These are phyloP conservation scores for Drepana arcuata DNA, from an alignment of 1,140 invertebrate species.

Conservation along the genomic window DNA sequence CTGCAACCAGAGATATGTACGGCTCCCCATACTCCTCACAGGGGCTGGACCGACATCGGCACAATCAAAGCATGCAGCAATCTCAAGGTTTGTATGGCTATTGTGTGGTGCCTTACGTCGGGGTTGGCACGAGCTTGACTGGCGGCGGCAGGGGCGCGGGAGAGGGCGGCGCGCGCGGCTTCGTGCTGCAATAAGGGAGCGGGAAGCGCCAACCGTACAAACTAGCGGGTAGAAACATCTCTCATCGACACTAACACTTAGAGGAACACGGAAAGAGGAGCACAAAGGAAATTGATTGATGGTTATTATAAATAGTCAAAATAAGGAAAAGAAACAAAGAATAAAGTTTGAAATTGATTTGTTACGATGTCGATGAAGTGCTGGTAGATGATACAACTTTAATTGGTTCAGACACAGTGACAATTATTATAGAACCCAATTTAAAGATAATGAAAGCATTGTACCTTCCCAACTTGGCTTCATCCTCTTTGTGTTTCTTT, in stretches of 20 bases:
- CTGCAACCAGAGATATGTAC: neutral
- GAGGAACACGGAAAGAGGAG: constrained; percentile 18
- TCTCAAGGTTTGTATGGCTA: constrained; percentile 22
- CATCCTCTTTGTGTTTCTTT: constrained; percentile 82
- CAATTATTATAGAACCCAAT: too few relatives aligned
- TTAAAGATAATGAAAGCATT: constrained; percentile 13
- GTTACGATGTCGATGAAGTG: constrained; percentile 42
- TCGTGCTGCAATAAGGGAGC: constrained; percentile 92
- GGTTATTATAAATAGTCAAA: constrained; percentile 10
- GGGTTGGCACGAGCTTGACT: constrained; percentile 79
- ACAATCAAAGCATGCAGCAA: constrained; percentile 65
- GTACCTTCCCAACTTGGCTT: constrained; percentile 87
- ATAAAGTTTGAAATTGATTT: constrained; percentile 7
- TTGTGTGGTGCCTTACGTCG: constrained; percentile 72
- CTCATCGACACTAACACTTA: constrained; percentile 66
- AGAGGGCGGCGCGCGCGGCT: constrained; percentile 80
- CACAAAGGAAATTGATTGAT: constrained; percentile 20
- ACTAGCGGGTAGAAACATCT: constrained; percentile 79
- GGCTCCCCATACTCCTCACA: constrained; percentile 37
- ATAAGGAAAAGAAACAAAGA: constrained; percentile 4
- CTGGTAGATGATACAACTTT: too few relatives aligned
- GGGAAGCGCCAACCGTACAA: constrained; percentile 94
- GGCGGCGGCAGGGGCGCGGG: constrained; percentile 82
- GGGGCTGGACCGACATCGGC: constrained; percentile 40
- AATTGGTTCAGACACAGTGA: too few relatives aligned